Base-by-base conservation (phyloP, 1,140 invertebrate genomes). In the Neocloeon triangulifer region DNA sequence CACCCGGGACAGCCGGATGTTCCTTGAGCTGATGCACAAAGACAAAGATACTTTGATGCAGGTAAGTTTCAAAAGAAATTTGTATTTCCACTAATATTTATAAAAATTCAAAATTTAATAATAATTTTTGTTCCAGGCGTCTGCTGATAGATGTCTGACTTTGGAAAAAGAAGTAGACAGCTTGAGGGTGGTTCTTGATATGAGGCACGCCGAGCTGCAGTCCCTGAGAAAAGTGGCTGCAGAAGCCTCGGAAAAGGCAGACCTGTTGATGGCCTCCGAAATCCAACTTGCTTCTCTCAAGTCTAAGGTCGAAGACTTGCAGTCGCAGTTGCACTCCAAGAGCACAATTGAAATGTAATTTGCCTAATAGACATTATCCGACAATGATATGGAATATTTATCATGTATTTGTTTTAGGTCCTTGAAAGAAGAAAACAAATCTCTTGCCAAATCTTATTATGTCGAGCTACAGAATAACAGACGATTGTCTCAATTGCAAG, bases 401-500 rank as follows among this genome's bases (percentile, higher is more conserved):
- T n/a, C n/a, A n/a, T n/a, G 26, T 34, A 41, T 41, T 41, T 5
- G 19, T 43, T 45, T 50, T 55, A 60, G 67, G 29, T 55, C 65
- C 32, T 41, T 65, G 6, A 48, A 56, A 0, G 53, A 61, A 12
- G 64, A 80, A 41, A 73, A 77, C 40, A 61, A 73, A 33, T 51
- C 65, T n/a, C 49, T 82, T 6, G 53, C 68, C n/a, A 71, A 77
- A 30, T 64, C 60, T 1, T 63, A 68, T 23, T 68, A 69, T 19
- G 60, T 75, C 15, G 70, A 84, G 45, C 55, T 58, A 0, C 74
- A 75, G 40, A 73, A 78, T 29, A 78, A 77, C 35, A 69, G 76
- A 32, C 56, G 77, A 9, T 48, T 86, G 4, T 66, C 67, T 1
- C 71, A 75, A 42, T 66, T 77, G 41, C 86, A 85, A 45, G 85